A percentile compares a stretch with the other conserved stretches of the same genome.
Evolutionary conservation across 2,113 vertebrate genomes (phyloP).

Genomic region (Neodon shergylaensis): DNA sequence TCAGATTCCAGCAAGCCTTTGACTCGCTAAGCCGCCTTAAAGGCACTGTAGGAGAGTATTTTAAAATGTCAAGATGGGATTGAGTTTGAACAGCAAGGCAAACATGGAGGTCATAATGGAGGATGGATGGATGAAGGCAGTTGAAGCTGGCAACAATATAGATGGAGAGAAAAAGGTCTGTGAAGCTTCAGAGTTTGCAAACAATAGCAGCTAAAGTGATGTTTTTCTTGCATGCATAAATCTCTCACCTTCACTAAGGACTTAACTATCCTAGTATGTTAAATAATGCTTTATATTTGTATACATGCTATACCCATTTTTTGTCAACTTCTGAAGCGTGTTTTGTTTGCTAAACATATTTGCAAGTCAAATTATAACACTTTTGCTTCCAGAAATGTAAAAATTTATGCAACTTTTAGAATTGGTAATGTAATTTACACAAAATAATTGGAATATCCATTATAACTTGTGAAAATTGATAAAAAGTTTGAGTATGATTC

Average conservation of each 20-base stretch:
- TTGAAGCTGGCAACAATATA: slow-evolving; percentile 21
- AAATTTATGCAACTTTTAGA: slow-evolving; percentile 74
- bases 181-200: slow-evolving; percentile 66
- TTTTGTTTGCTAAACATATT: slow-evolving; percentile 72
- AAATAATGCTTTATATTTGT: slow-evolving; percentile 75
- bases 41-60: not conserved
- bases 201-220: slow-evolving; percentile 63
- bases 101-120: not conserved
- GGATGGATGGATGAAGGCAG: slow-evolving; percentile 13
- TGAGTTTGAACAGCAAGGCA: not conserved
- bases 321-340: slow-evolving; percentile 67
- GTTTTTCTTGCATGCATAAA: slow-evolving; percentile 59
- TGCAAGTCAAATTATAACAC: slow-evolving; percentile 76
- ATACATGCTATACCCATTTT: slow-evolving; percentile 64
- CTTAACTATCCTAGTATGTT: slow-evolving; percentile 56
- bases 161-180: slow-evolving; percentile 42
- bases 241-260: slow-evolving; percentile 61
- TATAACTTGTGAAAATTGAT: slow-evolving; percentile 73
- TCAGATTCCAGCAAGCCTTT: not conserved
- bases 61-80: not conserved
- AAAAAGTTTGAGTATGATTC: slow-evolving; percentile 59
- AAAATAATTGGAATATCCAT: slow-evolving; percentile 71
- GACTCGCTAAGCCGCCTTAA: not conserved
- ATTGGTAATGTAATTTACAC: slow-evolving; percentile 73
- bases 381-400: slow-evolving; percentile 78